Base-by-base conservation (phyloP, 2,888 invertebrate species). In the Clusia tigrina region DNA sequence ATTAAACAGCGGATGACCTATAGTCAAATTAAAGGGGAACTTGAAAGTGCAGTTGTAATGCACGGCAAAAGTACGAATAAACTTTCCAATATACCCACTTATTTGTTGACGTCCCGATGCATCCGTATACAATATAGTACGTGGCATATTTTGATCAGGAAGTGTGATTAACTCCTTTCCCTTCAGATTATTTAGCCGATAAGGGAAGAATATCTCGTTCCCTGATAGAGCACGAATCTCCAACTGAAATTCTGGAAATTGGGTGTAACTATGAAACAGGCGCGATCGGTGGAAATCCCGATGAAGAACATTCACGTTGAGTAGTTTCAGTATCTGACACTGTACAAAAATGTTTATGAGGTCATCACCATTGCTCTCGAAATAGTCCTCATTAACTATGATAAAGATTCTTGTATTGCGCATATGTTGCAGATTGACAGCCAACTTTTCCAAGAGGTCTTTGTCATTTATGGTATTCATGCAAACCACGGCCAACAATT, bases 81-180 rank as follows among this genome's bases (percentile, higher is more conserved):
- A 62, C 1, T 67, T 58, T 1, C 25, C 58, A 1, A 77, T 52
- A 15, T 74, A 77, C 0, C 79, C 79, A 0, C 57, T 42, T 1
- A 75, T n/a, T 3, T 67, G 60, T 1, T 63, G 2, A 3, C 68
- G 63, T 0, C 69, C 53, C 1, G 23, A 12, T 0, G 46, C 15
- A 54, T 72, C 58, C 2, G 20, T 63, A 59, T 71, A 73, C 2
- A 70, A 22, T 2, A 77, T 62, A 18, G 68, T 65, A 2, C 77
- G 72, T 0, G 81, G 79, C 2, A 71, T 54, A 2, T 73, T 23
- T 26, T 74, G 72, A 56, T 77, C 77, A 10, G 75, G 64, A 20
- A 73, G 24, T 0, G 66, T 68, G 1, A 5, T 25, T 1, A 79
- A 66, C 0, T 55, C 54, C 24, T 66, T 51, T 2, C 73, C 71